These are phyloP conservation scores for Peromyscus melanophrys DNA, from an alignment of 2,797 vertebrate species.

Conservation along the genomic window DNA sequence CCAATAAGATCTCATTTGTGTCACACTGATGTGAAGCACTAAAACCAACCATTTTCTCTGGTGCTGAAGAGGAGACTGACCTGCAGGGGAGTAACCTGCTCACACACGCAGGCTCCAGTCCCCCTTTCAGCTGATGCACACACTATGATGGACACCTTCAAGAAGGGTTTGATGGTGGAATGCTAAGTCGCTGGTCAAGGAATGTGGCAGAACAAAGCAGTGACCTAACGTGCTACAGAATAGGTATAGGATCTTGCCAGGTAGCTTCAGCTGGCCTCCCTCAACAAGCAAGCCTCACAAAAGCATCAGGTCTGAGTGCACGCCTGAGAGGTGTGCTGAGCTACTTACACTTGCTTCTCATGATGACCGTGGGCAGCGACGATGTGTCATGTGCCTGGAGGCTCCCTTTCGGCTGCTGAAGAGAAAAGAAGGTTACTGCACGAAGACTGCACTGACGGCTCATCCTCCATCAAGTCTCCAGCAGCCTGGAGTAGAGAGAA, in stretches of 20 bases:
- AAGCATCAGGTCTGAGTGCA: neutral
- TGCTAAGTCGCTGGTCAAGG: neutral
- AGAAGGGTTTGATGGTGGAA: neutral
- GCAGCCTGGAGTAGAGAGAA: neutral
- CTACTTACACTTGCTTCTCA: conserved; percentile 96
- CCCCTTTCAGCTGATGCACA: neutral
- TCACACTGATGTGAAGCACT: neutral
- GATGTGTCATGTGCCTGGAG: conserved; percentile 92
- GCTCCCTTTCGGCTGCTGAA: conserved; percentile 92
- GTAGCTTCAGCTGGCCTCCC: neutral
- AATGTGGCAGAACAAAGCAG: neutral
- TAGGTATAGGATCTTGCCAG: neutral
- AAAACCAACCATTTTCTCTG: neutral
- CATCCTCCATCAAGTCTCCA: neutral
- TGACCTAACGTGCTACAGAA: neutral
- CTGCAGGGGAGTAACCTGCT: neutral
- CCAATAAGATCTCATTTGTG: neutral
- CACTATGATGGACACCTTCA: neutral
- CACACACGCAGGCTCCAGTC: neutral
- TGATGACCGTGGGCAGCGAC: conserved; percentile 93
- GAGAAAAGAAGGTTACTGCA: conserved; percentile 26
- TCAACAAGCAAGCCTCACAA: neutral
- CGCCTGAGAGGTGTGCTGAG: neutral
- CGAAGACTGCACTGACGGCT: no score
- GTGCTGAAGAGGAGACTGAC: neutral